Conservation (phyloP, 2,113 vertebrate genomes). For the Saguinus imperator region DNA sequence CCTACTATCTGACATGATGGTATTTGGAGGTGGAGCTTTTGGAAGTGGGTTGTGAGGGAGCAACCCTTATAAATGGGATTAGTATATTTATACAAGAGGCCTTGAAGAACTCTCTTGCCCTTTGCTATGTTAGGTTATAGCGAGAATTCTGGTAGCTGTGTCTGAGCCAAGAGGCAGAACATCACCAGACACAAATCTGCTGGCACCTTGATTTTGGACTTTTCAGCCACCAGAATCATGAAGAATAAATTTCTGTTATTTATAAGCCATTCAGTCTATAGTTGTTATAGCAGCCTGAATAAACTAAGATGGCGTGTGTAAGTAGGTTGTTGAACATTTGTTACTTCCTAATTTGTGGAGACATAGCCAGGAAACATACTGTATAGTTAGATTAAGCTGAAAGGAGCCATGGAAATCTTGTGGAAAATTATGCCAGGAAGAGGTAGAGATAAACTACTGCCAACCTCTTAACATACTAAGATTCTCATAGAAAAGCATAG, state of each 20-base stretch:
- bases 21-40: neutral
- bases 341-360: neutral
- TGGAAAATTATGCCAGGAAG: neutral
- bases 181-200: neutral
- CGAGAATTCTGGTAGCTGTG: neutral
- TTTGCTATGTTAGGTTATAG: neutral
- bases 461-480: neutral
- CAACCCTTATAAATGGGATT: neutral
- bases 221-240: neutral
- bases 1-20: too few species aligned
- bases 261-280: neutral
- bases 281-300: neutral
- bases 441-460: neutral
- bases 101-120: rapidly evolving
- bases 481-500: neutral
- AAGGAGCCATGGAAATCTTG: neutral
- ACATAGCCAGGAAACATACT: neutral
- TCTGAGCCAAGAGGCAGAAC: neutral
- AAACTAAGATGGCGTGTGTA: neutral
- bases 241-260: neutral
- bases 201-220: neutral
- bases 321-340: neutral
- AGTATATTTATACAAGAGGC: neutral
- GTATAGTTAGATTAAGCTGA: neutral
- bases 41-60: neutral